A percentile compares a stretch with the other conserved stretches of the same genome.
Conservation (phyloP, 2,113 vertebrate species). For the Enhydra lutris region DNA sequence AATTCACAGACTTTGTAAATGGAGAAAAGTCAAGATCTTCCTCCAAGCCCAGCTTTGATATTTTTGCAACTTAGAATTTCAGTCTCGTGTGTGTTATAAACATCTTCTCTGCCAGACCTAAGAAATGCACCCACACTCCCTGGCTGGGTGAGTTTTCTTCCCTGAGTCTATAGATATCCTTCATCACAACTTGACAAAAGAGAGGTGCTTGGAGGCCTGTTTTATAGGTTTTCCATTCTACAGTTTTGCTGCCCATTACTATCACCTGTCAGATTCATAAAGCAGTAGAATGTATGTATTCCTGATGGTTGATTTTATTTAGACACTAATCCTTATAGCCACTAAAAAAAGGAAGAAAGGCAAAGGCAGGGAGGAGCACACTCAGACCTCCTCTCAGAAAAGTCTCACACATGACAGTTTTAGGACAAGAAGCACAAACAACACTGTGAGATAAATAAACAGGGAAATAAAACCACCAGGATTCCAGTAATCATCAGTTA, state of each 20-base stretch:
- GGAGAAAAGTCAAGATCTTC: not conserved
- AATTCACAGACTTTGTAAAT: not conserved
- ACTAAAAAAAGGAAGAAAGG: not conserved
- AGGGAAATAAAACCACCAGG: not conserved
- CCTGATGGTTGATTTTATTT: constrained; percentile 49
- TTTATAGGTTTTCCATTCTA: constrained; percentile 1
- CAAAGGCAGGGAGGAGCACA: not conserved
- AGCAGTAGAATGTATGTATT: not conserved
- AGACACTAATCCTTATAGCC: constrained; percentile 40
- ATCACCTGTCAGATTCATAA: constrained; percentile 37
- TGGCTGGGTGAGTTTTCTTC: not conserved
- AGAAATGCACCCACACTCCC: constrained; percentile 15
- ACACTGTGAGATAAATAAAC: not conserved
- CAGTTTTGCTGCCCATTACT: not conserved
- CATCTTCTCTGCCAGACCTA: constrained; percentile 35
- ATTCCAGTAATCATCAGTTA: not conserved
- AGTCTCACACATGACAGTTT: not conserved
- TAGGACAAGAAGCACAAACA: constrained; percentile 9
- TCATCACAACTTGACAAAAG: constrained; percentile 53
- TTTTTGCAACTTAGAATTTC: constrained; percentile 39
- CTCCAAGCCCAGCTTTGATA: not conserved
- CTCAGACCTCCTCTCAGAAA: not conserved
- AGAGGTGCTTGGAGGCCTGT: not conserved
- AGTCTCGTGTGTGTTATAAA: constrained; percentile 7
- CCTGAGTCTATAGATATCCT: not conserved